A percentile compares a stretch with the other conserved stretches of the same genome.
Conservation (phyloP, 2,888 invertebrate genomes). For the Drosophila paranaensis region DNA sequence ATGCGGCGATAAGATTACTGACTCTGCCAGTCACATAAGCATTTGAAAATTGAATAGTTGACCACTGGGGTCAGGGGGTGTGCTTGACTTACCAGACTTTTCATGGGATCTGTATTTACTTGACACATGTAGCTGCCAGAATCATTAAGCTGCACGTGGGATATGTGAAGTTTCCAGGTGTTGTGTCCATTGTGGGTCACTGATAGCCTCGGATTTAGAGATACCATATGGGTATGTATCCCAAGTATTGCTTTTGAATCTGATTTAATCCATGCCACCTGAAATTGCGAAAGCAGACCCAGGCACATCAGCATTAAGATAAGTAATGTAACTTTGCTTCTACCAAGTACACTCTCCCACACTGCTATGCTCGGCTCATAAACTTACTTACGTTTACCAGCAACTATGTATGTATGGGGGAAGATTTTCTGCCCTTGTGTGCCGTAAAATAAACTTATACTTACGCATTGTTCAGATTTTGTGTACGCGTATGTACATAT, state of each 20-base stretch:
- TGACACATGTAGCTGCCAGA: slow-evolving; percentile 98
- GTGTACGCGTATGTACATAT: not conserved
- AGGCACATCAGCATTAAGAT: slow-evolving; percentile 28
- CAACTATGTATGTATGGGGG: not conserved
- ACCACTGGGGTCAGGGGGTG: not conserved
- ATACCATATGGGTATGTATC: slow-evolving; percentile 95
- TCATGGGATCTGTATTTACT: slow-evolving; percentile 96
- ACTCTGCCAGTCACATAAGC: slow-evolving; percentile 33
- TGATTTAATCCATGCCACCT: slow-evolving; percentile 97
- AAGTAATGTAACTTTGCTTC: slow-evolving; percentile 27
- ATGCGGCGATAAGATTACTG: slow-evolving; percentile 61
- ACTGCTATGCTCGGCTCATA: not conserved
- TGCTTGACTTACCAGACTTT: slow-evolving; percentile 89
- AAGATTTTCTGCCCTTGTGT: slow-evolving; percentile 2
- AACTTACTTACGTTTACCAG: not conserved
- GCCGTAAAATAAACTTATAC: slow-evolving; percentile 23
- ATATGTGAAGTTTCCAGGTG: slow-evolving; percentile 96
- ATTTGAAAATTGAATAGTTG: slow-evolving; percentile 30
- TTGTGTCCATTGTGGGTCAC: slow-evolving; percentile 97
- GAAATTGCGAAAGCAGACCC: slow-evolving; percentile 79
- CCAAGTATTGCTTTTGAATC: slow-evolving; percentile 95
- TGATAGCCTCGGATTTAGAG: slow-evolving; percentile 93
- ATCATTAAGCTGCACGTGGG: slow-evolving; percentile 95
- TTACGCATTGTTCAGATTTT: slow-evolving; percentile 15
- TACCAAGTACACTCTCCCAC: slow-evolving; percentile 10